Conservation (phyloP, 2,888 invertebrate species). For the Disparrhopalites patrizii region DNA sequence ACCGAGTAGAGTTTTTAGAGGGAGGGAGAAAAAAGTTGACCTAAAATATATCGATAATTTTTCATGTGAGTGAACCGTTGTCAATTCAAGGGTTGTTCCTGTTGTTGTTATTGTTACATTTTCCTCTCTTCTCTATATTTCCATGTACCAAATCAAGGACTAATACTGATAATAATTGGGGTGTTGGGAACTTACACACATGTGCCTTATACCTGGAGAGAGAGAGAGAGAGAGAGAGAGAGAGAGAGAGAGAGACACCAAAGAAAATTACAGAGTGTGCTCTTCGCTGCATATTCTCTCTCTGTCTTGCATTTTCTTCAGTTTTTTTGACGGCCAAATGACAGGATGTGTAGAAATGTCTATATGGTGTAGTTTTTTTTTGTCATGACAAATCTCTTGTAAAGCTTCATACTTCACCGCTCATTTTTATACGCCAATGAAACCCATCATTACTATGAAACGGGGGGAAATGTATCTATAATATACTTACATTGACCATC, state of each 20-base stretch:
- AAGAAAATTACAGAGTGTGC: constrained; percentile 14
- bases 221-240: too few species aligned
- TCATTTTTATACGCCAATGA: constrained; percentile 41
- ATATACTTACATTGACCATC: too few species aligned
- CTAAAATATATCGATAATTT: constrained; percentile 24
- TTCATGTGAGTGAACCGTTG: constrained; percentile 4
- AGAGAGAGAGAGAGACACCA: too few species aligned
- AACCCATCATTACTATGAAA: constrained; percentile 32
- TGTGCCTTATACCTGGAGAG: too few species aligned
- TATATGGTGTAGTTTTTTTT: neutral
- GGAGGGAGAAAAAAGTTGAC: constrained; percentile 21
- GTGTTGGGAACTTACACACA: too few species aligned
- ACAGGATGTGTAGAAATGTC: constrained; percentile 13
- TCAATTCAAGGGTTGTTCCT: neutral
- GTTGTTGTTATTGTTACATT: too few species aligned
- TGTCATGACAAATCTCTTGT: constrained; percentile 20
- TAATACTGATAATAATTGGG: constrained; percentile 4
- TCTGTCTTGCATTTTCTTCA: neutral
- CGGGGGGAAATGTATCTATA: too few species aligned
- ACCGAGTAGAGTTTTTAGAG: too few species aligned
- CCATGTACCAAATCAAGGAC: too few species aligned
- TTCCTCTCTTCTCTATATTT: too few species aligned
- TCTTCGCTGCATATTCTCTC: neutral
- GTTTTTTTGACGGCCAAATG: neutral
- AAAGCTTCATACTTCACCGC: too few species aligned